Evolutionary conservation across 2,797 vertebrate species (phyloP).

Genomic region (Helarctos malayanus): DNA sequence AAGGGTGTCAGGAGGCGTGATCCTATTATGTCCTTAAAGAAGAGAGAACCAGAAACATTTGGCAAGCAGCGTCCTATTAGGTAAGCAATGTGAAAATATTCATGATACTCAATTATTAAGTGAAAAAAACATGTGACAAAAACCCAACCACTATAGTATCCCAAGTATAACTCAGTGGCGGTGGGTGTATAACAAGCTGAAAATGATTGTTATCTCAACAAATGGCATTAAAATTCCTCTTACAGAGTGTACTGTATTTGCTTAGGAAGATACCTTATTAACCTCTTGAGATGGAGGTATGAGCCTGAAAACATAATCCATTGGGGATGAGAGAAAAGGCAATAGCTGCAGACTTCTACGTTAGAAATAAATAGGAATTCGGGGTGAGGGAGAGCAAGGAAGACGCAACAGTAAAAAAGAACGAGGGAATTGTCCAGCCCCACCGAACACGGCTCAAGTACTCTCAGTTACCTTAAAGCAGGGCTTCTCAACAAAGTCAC

Average conservation of each 20-base stretch:
- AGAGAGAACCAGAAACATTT: neutral
- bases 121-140: neutral
- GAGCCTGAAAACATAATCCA: neutral
- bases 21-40: neutral
- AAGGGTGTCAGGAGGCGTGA: neutral
- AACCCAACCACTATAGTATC: neutral
- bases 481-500: neutral
- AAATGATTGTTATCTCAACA: neutral
- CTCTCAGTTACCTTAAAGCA: neutral
- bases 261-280: neutral
- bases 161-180: neutral
- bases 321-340: neutral
- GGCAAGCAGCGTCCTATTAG: neutral
- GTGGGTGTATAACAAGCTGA: neutral
- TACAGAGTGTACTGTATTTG: neutral
- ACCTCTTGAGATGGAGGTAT: neutral
- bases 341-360: neutral
- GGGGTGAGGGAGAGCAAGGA: neutral
- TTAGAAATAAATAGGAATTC: neutral
- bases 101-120: neutral
- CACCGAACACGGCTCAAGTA: fast-evolving
- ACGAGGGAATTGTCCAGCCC: neutral
- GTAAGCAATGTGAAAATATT: neutral
- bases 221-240: neutral
- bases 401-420: neutral